Evolutionary conservation across 2,113 vertebrate genomes (phyloP), one percentile per base, ranked within the genome.

Genomic region (Dolichallabes microphthalmus): DNA sequence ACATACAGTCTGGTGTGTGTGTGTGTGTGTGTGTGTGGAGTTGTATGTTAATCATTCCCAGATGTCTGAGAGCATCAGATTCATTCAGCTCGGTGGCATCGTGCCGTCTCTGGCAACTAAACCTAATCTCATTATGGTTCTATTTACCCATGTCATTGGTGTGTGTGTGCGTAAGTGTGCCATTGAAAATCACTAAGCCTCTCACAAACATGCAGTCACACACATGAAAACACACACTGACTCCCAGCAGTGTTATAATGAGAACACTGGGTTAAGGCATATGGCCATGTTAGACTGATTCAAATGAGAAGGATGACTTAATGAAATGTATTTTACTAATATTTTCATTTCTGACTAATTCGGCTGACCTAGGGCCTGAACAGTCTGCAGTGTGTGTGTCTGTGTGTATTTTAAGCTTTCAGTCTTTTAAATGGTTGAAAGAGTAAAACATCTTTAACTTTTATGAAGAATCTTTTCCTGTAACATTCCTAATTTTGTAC

Each of bases 91-190:
- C 73, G 30, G 60, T 76, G 82, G 73, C 82, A 66, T 60, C 73
- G 55, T 25, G 69, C 52, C 78, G 61, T 76, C 86, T 86, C 91
- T 91, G 92, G 91, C 90, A 90, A 89, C 89, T 90, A 91, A 39
- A 88, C 92, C 92, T 90, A 92, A 91, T 89, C 91, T 91, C 90
- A 91, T 92, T 92, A 91, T 89, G 90, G 80, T 53, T 71, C 84
- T 84, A 86, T 80, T 82, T 82, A 84, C 83, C 52, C 58, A 45
- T 57, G 35, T 71, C 30, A 35, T 57, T 57, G 64, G 52, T 82
- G 9, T 35, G 3, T 64, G 57, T 30, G 39, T 66, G 61, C 10
- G 50, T 57, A 69, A 68, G 17, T 68, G 19, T 71, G 55, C 20
- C 66, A 53, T 53, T 82, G 63, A 82, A 1, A 69, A 30, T 81